phyloP scores from a whole-genome alignment of 2,888 invertebrate genomes.

The Seira musarum region DNA sequence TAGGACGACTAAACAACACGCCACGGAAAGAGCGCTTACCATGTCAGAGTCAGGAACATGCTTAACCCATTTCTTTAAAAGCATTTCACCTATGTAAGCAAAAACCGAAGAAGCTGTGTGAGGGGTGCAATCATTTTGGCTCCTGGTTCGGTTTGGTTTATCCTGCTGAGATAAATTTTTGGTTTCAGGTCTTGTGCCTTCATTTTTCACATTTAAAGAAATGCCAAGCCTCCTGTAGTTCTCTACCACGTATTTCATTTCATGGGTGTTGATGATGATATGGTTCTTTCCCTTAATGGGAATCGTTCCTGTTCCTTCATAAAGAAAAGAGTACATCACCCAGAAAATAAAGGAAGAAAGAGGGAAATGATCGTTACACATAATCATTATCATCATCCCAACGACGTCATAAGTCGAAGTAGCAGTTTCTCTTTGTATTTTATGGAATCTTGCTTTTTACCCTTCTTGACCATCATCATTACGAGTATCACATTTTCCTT shows the following conservation, averaged over 20 bases:
- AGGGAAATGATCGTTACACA: constrained; percentile 31
- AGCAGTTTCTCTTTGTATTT: neutral
- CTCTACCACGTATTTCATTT: neutral
- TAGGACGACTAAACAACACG: neutral
- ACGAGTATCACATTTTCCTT: neutral
- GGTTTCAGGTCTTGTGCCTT: neutral
- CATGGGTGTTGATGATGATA: constrained; percentile 10
- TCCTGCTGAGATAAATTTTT: constrained; percentile 1
- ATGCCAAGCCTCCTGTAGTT: neutral
- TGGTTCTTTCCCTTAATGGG: neutral
- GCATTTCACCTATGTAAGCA: neutral
- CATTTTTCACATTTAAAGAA: neutral
- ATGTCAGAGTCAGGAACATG: constrained; percentile 19
- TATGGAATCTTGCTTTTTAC: neutral
- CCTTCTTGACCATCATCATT: neutral
- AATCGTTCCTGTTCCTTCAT: neutral
- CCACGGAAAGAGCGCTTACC: neutral
- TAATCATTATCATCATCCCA: constrained; percentile 45
- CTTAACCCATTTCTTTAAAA: constrained; percentile 34
- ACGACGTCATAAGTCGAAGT: constrained; percentile 27
- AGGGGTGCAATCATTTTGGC: neutral
- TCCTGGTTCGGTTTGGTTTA: no score
- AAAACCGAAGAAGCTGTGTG: no score
- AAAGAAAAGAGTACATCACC: neutral
- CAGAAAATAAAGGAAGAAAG: neutral